Evolutionary conservation across 2,797 vertebrate genomes (phyloP), one percentile per base, ranked within the genome.

Genomic region (Karalla daura): DNA sequence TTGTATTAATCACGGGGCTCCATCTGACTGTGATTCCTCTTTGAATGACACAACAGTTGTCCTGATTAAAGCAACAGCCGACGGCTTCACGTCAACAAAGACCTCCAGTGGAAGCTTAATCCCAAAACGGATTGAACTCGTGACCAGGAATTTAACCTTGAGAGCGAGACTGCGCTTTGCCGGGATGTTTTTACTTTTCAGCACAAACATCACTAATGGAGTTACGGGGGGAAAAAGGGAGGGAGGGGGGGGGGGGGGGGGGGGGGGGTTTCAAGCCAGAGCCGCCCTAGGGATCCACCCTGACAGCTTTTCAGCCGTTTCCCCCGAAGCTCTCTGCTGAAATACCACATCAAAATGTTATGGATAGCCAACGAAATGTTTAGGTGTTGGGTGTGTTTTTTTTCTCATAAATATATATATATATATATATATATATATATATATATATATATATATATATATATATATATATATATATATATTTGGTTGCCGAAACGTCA

Each of bases 11-110:
- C 17, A 32, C 45, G 56, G 61, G 4, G n/a, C 28, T 60, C 59
- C 44, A 63, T 63, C 54, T 18, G 60, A 76, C 54, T 43, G 11
- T 28, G 53, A 14, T 33, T 76, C 67, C 21, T 25, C 18, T 44
- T 63, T 49, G 51, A 78, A 67, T 37, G 65, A 62, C 55, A 53
- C 30, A 69, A 40, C 58, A 23, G 55, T 45, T 24, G 37, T 52
- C 59, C 54, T 78, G 63, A 85, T 83, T 77, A 73, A 72, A 68
- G 69, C 30, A 21, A 33, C 18, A n/a, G 47, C 32, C 67, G 12
- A 13, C 56, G 2, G 58, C 33, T 40, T 74, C 28, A 35, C 27
- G 11, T 56, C 51, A 62, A 74, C 64, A 59, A 25, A 76, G 59
- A 35, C n/a, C n/a, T 60, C 47, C 15, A 28, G 46, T 0, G 5